phyloP scores from a whole-genome alignment of 2,113 vertebrate genomes.

The Sus scrofa region T2T-Sscrofa CM000814.6:30597001-30597500 shows the following conservation, averaged over 20 bases:
- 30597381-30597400: background rate
- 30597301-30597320: too few species aligned
- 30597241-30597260: too few species aligned
- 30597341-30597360: background rate
- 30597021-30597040: background rate
- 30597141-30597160: background rate
- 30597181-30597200: background rate
- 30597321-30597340: too few species aligned
- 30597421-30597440: too few species aligned
- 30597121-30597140: background rate
- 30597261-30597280: too few species aligned
- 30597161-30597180: background rate
- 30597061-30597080: conserved; percentile 24
- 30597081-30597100: background rate
- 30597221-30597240: background rate
- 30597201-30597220: background rate
- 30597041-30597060: background rate
- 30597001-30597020: background rate
- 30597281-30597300: too few species aligned
- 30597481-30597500: too few species aligned
- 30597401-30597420: background rate
- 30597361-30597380: background rate
- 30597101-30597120: background rate
- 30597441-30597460: too few species aligned
- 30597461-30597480: too few species aligned